These are phyloP conservation scores for Myotis findleyi DNA, from an alignment of 2,797 vertebrate genomes.

Conservation along the genomic window DNA sequence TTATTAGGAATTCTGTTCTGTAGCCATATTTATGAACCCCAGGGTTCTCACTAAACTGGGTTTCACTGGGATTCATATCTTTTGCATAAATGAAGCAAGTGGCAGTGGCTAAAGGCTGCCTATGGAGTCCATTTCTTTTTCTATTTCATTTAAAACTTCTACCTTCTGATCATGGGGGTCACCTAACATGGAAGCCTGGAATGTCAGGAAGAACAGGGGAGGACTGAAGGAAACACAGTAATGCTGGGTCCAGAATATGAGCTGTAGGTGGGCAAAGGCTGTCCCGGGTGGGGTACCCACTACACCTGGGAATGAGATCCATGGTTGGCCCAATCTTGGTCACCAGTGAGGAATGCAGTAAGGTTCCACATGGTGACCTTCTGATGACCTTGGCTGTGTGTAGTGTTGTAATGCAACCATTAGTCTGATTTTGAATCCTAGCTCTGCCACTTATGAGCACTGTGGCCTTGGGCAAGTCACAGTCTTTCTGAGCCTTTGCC, in stretches of 20 bases:
- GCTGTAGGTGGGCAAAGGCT: too few species aligned
- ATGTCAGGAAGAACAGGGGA: neutral
- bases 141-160: neutral
- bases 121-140: neutral
- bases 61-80: neutral
- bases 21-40: neutral
- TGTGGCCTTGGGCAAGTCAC: neutral
- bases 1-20: neutral
- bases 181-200: neutral
- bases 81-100: neutral
- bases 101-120: too few species aligned
- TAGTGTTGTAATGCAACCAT: rapidly evolving
- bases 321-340: neutral
- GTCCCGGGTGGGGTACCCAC: too few species aligned
- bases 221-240: neutral
- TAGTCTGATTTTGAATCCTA: neutral
- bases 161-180: neutral
- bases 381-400: neutral
- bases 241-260: too few species aligned
- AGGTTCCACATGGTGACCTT: neutral
- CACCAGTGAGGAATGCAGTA: neutral
- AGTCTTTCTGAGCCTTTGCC: neutral
- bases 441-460: neutral
- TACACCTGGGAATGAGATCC: too few species aligned
- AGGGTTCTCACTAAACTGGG: neutral